Evolutionary conservation across 1,140 invertebrate genomes (phyloP), one percentile per base, ranked within the genome.

Genomic region (Panulirus ornatus): DNA sequence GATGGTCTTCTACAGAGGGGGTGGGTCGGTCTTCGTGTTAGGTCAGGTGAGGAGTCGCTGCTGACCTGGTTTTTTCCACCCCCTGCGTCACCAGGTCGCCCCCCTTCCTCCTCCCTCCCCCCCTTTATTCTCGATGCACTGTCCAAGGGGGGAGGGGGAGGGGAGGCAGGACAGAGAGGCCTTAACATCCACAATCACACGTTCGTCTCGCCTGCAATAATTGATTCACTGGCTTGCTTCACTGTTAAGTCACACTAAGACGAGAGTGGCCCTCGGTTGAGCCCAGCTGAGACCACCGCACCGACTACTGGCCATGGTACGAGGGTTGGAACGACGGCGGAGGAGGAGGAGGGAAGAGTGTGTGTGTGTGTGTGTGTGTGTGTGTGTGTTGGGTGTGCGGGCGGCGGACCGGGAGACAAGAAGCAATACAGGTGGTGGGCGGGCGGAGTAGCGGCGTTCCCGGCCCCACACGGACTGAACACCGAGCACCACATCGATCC

Each of bases 381-480:
- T 63, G 19, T 58, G 78, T 58, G n/a, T 16, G 30, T 51, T 63
- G 36, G n/a, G 79, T 66, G 79, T 66, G 54, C 16, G 51, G 76
- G 30, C 54, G 79, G 47, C n/a, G n/a, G n/a, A n/a, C n/a, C n/a
- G 47, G 38, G 11, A 11, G 16, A 5, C 22, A 58, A 66, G 36
- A 30, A 38, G 34, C 58, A 6, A 54, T 38, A 38, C 44, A 63
- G 51, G 79, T 63, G 34, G 79, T 34, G 40, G 51, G 79, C 40
- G 34, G 79, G 79, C 38, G 79, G 79, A 83, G 79, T 66, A 58
- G 79, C 79, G 38, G 54, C 79, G 44, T 81, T 47, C 78, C 78
- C 34, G 78, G 78, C 78, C 79, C 79, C 36, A 66, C 79, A 66
- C 54, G 58, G 79, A 83, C 79, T 83, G 79, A 83, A 63, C 79